phyloP scores from a whole-genome alignment of 2,888 invertebrate genomes.

The Boloria selene region DNA sequence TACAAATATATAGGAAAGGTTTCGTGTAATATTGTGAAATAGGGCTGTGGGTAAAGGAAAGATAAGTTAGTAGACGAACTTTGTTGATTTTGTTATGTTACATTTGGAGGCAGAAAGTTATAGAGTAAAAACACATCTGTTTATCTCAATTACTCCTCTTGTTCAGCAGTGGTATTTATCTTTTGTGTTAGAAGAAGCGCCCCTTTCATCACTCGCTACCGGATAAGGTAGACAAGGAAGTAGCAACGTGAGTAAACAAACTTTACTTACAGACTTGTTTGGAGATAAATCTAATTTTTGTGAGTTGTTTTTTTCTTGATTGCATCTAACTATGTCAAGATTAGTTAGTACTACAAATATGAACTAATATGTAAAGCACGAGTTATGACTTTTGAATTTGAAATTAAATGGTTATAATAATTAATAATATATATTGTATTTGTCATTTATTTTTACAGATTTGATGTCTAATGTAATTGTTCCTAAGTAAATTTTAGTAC shows the following conservation, averaged over 20 bases:
- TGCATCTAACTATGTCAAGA: slow-evolving; percentile 4
- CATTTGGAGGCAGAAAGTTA: slow-evolving; percentile 65
- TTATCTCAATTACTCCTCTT: slow-evolving; percentile 76
- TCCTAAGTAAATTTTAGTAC: no score
- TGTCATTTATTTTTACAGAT: no score
- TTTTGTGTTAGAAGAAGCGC: slow-evolving; percentile 69
- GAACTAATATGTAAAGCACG: neutral
- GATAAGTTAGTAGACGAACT: slow-evolving; percentile 59
- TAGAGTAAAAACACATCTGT: slow-evolving; percentile 69
- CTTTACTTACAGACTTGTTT: slow-evolving; percentile 52
- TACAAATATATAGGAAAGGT: slow-evolving; percentile 27
- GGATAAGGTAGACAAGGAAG: slow-evolving; percentile 68
- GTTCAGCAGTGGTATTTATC: slow-evolving; percentile 72
- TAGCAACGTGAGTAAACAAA: slow-evolving; percentile 69
- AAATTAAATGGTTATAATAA: no score
- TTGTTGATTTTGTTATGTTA: slow-evolving; percentile 68
- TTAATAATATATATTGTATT: no score
- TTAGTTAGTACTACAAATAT: neutral
- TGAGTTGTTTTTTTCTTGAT: slow-evolving; percentile 20
- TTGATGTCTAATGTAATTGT: no score
- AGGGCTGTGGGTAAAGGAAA: slow-evolving; percentile 40
- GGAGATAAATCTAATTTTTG: slow-evolving; percentile 31
- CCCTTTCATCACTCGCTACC: slow-evolving; percentile 50
- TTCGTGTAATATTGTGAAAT: slow-evolving; percentile 40
- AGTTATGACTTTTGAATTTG: neutral